These are phyloP conservation scores for Drosophila arawakana DNA, from an alignment of 1,140 invertebrate genomes.

Conservation along the genomic window DNA sequence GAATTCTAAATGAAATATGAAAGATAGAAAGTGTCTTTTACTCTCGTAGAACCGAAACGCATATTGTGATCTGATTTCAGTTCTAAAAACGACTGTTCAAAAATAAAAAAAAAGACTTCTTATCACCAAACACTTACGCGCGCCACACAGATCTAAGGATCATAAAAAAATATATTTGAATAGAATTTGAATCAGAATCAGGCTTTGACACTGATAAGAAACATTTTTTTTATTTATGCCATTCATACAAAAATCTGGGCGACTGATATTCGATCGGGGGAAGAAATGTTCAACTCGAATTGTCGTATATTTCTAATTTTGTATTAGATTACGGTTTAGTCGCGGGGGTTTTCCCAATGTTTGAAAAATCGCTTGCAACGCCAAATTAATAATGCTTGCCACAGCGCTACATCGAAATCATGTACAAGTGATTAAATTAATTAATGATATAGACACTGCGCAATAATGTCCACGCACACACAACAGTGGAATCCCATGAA, in stretches of 20 bases:
- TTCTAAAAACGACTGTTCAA: neutral
- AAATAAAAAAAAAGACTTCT: slow-evolving; percentile 20
- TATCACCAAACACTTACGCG: slow-evolving; percentile 31
- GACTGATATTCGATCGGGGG: neutral
- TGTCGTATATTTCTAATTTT: slow-evolving; percentile 10
- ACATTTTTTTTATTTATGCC: neutral
- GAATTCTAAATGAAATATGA: slow-evolving; percentile 1
- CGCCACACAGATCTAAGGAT: slow-evolving; percentile 1
- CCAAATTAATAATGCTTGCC: slow-evolving; percentile 74
- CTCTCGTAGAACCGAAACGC: slow-evolving; percentile 11
- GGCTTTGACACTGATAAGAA: slow-evolving; percentile 32
- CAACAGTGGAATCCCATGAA: neutral
- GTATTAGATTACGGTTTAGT: slow-evolving; percentile 26
- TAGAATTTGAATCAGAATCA: slow-evolving; percentile 24
- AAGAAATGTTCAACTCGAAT: neutral
- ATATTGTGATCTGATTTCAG: slow-evolving; percentile 50
- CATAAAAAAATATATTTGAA: slow-evolving; percentile 33
- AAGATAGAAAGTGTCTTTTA: slow-evolving; percentile 33
- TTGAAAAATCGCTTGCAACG: slow-evolving; percentile 3
- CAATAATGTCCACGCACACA: slow-evolving; percentile 79
- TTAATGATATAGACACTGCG: slow-evolving; percentile 84
- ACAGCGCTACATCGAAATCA: slow-evolving; percentile 67
- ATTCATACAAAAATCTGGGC: slow-evolving; percentile 14
- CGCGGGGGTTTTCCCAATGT: slow-evolving; percentile 47
- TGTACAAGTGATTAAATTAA: slow-evolving; percentile 84